Conservation (phyloP, 2,113 vertebrate genomes). For the Limnothrissa miodon region DNA sequence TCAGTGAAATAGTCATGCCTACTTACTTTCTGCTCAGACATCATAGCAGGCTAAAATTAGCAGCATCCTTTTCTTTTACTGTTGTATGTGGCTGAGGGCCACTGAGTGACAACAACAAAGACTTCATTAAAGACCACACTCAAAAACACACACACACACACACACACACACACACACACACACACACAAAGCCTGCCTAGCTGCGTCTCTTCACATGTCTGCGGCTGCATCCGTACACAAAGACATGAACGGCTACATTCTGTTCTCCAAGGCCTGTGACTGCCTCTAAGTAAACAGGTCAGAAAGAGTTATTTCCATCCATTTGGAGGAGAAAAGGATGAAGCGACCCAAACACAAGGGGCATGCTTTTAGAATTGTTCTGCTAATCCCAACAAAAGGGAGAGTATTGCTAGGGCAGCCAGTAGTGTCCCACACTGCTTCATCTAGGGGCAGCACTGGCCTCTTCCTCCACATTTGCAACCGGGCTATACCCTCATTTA, state of each 20-base stretch:
- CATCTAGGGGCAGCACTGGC: not conserved
- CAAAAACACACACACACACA: too few relatives aligned
- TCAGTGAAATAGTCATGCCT: not conserved
- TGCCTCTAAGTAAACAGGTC: conserved; percentile 16
- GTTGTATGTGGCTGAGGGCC: not conserved
- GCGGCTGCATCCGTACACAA: not conserved
- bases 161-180: too few relatives aligned
- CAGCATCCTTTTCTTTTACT: conserved; percentile 14
- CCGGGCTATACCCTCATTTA: not conserved
- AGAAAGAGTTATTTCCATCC: conserved; percentile 22
- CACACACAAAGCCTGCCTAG: not conserved
- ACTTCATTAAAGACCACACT: not conserved
- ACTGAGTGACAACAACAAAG: conserved; percentile 9
- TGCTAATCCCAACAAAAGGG: not conserved
- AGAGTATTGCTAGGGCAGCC: not conserved
- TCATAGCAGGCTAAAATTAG: conserved; percentile 13
- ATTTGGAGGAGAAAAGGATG: conserved; percentile 12
- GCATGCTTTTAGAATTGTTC: conserved; percentile 16
- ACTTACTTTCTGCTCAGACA: not conserved
- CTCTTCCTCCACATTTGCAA: not conserved
- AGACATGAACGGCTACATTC: not conserved
- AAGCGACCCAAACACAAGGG: not conserved
- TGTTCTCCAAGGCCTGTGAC: not conserved
- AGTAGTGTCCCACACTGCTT: not conserved
- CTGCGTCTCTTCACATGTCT: not conserved